Percentiles rank a stretch among this genome's conserved stretches.
These are phyloP conservation scores for Pantherophis vulpinus DNA, from an alignment of 2,797 vertebrate species.

Conservation along the genomic window DNA sequence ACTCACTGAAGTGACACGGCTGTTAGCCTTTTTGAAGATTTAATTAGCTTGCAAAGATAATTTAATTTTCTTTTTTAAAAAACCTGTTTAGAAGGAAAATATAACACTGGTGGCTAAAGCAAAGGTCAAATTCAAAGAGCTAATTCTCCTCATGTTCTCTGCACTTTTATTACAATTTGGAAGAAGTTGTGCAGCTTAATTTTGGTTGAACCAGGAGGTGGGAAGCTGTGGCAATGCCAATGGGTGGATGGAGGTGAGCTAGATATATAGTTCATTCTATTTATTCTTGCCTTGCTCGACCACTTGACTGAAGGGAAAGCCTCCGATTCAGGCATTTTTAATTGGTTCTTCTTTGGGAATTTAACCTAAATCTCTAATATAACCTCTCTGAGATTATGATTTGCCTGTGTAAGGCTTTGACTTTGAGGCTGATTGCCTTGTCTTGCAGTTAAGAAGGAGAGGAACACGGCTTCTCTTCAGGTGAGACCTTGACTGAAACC, in stretches of 20 bases:
- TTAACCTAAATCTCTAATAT: neutral
- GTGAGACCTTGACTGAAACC: neutral
- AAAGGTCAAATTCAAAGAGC: neutral
- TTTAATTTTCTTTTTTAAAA: slow-evolving; percentile 32
- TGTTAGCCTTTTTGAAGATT: slow-evolving; percentile 30
- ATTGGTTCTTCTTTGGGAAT: neutral
- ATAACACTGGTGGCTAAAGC: neutral
- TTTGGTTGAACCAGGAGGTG: neutral
- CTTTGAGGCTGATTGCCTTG: neutral
- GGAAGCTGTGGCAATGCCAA: neutral
- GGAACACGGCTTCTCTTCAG: neutral
- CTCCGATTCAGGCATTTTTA: neutral
- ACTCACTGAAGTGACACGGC: neutral
- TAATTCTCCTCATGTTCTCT: neutral
- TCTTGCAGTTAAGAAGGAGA: neutral
- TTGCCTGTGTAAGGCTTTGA: neutral
- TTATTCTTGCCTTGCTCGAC: neutral
- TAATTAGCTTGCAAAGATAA: slow-evolving; percentile 36
- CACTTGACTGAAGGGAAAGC: neutral
- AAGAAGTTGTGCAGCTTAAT: neutral
- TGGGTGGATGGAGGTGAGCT: neutral
- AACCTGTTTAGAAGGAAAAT: slow-evolving; percentile 11
- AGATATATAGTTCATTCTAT: neutral
- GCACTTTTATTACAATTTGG: neutral
- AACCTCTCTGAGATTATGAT: neutral